Conservation (phyloP, 2,888 invertebrate genomes). For the Tetheella fluctuosa region DNA sequence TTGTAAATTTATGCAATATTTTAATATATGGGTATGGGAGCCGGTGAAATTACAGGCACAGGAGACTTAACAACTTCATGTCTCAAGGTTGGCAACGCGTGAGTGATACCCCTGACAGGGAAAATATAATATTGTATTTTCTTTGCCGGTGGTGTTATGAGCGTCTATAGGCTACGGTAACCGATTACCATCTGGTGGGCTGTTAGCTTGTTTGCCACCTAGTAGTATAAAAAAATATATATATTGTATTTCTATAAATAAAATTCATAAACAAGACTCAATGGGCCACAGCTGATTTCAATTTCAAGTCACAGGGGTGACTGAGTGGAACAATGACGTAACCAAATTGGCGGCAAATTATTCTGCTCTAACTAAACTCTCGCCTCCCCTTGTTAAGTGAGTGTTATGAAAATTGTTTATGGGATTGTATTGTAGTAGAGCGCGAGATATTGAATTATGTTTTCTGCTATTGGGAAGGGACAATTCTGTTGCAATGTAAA, state of each 20-base stretch:
- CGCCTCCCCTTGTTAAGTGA: conserved; percentile 43
- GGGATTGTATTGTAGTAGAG: conserved; percentile 24
- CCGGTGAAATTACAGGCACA: too few relatives aligned
- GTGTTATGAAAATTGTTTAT: conserved; percentile 29
- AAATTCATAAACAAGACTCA: conserved; percentile 42
- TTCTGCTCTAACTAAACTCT: conserved; percentile 61
- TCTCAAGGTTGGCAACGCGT: too few relatives aligned
- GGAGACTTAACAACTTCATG: too few relatives aligned
- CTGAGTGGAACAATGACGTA: conserved; percentile 57
- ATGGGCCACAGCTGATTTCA: conserved; percentile 71
- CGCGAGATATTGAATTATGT: conserved; percentile 11
- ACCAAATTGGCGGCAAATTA: conserved; percentile 68
- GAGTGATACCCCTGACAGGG: too few relatives aligned
- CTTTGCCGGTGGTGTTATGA: too few relatives aligned
- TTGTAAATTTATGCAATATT: too few relatives aligned
- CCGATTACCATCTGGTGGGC: too few relatives aligned
- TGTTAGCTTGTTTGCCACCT: too few relatives aligned
- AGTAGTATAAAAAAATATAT: too few relatives aligned
- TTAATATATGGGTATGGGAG: too few relatives aligned
- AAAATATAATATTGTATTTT: too few relatives aligned
- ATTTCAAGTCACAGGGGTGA: conserved; percentile 51
- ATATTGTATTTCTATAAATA: background rate
- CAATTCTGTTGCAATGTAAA: background rate
- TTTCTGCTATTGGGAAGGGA: background rate
- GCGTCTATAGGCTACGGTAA: too few relatives aligned